Evolutionary conservation across 2,113 vertebrate genomes (phyloP).

Genomic region (Cyanoderma ruficeps): DNA sequence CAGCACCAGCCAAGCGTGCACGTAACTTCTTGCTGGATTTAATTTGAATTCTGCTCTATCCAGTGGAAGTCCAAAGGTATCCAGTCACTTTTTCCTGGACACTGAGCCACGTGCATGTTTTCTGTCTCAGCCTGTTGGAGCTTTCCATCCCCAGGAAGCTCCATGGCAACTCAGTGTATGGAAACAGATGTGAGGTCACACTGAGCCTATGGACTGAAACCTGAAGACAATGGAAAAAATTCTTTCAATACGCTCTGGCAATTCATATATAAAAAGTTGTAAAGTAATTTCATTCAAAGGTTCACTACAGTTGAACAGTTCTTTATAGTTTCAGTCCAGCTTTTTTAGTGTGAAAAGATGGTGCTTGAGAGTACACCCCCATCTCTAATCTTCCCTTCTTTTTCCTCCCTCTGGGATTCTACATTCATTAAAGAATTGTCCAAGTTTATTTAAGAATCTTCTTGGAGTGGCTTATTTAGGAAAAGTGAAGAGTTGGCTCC

Average conservation of each 20-base stretch:
- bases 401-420: neutral
- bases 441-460: neutral
- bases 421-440: neutral
- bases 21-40: neutral
- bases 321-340: neutral
- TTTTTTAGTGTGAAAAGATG: neutral
- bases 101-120: neutral
- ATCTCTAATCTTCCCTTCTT: neutral
- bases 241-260: neutral
- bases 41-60: neutral
- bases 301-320: neutral
- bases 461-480: neutral
- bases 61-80: neutral
- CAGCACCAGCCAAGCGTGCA: neutral
- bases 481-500: neutral
- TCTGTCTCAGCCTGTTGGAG: neutral
- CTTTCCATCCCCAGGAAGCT: neutral
- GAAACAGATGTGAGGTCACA: constrained; percentile 44
- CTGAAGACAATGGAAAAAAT: constrained; percentile 35
- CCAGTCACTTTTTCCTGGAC: constrained; percentile 12
- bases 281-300: neutral
- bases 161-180: neutral
- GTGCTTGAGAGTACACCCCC: neutral
- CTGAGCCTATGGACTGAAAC: neutral
- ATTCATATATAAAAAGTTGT: neutral